A percentile compares a stretch with the other conserved stretches of the same genome.
Conservation (phyloP, 2,797 vertebrate genomes). For the Heteromormyrus szaboi region DNA sequence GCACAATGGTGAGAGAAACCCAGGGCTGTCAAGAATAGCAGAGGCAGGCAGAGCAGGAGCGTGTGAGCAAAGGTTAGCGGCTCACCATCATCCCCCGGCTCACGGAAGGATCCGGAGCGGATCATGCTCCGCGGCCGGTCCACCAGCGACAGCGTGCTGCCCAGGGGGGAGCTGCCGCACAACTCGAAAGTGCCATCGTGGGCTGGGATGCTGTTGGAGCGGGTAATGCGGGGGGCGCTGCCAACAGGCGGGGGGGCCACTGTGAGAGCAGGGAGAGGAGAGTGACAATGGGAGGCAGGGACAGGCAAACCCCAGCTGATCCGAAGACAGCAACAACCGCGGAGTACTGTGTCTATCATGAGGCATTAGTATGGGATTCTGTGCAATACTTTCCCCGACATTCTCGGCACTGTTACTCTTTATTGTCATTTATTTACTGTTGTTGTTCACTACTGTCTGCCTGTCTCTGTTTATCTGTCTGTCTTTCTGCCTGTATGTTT, state of each 20-base stretch:
- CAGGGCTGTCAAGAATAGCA: not conserved
- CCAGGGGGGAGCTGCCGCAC: slow-evolving; percentile 77
- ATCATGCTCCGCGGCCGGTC: slow-evolving; percentile 89
- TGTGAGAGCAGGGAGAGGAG: slow-evolving; percentile 41
- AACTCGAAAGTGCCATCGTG: slow-evolving; percentile 85
- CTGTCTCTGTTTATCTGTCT: not conserved
- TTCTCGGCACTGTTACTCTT: not conserved
- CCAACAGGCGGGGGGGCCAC: slow-evolving; percentile 60
- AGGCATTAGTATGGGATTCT: not conserved
- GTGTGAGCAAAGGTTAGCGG: not conserved
- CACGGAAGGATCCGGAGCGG: slow-evolving; percentile 88
- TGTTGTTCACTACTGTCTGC: not conserved
- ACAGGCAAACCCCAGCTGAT: not conserved
- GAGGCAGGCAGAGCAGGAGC: not conserved
- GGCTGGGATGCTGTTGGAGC: slow-evolving; percentile 95
- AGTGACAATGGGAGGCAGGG: slow-evolving; percentile 11
- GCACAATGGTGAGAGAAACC: not conserved
- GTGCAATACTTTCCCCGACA: not conserved
- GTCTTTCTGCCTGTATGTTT: too few species aligned
- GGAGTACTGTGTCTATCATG: not conserved
- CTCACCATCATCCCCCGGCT: slow-evolving; percentile 80
- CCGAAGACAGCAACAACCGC: not conserved
- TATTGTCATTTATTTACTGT: not conserved
- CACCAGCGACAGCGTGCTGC: slow-evolving; percentile 86
- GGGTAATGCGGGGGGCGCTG: slow-evolving; percentile 79